Evolutionary conservation across 2,797 vertebrate genomes (phyloP).

Genomic region (Emydoidea blandingii): DNA sequence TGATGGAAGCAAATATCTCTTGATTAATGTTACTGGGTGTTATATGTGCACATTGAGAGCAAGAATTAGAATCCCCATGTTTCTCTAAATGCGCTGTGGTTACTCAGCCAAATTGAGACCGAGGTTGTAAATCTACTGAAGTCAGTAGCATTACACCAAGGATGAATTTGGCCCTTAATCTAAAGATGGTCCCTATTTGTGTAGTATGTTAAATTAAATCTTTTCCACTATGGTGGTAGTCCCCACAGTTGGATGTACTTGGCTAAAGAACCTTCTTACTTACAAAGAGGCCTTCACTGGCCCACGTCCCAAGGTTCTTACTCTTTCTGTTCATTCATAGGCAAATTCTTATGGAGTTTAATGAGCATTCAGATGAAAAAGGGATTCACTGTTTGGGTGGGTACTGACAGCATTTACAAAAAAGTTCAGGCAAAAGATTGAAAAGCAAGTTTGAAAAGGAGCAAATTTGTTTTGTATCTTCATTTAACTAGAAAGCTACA

Average conservation of each 20-base stretch:
- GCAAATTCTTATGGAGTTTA: neutral
- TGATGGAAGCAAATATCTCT: neutral
- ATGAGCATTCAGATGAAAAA: neutral
- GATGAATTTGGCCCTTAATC: neutral
- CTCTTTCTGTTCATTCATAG: neutral
- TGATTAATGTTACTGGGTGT: neutral
- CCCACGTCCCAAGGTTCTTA: neutral
- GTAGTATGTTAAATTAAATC: neutral
- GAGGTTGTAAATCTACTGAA: neutral
- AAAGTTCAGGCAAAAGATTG: neutral
- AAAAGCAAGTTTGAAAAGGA: neutral
- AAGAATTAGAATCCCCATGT: neutral
- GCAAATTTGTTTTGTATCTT: neutral
- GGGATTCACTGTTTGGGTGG: neutral
- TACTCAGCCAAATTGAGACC: neutral
- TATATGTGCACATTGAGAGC: neutral
- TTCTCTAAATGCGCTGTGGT: neutral
- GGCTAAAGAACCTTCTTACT: neutral
- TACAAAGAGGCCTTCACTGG: neutral
- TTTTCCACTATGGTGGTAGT: neutral
- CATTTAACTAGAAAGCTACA: neutral
- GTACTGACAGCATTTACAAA: neutral
- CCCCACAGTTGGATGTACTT: neutral
- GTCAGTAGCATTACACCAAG: neutral
- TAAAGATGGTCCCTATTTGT: neutral